phyloP scores from a whole-genome alignment of 2,888 invertebrate species.

The Cheiracanthium punctorium region DNA sequence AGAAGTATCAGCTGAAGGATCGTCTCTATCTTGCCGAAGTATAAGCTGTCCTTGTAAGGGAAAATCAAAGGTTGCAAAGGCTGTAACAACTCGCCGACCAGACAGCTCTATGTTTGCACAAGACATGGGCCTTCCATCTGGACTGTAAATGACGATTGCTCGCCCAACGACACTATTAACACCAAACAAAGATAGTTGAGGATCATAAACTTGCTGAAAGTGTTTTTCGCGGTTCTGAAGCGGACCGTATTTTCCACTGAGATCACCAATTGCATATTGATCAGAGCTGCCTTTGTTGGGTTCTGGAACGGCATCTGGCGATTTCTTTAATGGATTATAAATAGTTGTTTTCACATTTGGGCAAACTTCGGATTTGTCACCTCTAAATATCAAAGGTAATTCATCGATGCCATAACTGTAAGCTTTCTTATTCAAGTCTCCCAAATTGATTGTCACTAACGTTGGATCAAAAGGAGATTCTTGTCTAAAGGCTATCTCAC shows the following conservation, averaged over 20 bases:
- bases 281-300: conserved; percentile 86
- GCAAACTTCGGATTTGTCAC: conserved; percentile 77
- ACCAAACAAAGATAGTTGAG: conserved; percentile 89
- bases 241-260: conserved; percentile 85
- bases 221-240: conserved; percentile 70
- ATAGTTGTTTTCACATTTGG: conserved; percentile 82
- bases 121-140: conserved; percentile 73
- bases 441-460: conserved; percentile 78
- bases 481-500: conserved; percentile 71
- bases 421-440: conserved; percentile 63
- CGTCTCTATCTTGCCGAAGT: conserved; percentile 81
- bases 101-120: conserved; percentile 77
- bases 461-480: conserved; percentile 72
- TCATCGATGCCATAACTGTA: conserved; percentile 73
- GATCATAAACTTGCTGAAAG: conserved; percentile 79
- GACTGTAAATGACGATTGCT: conserved; percentile 83
- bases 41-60: conserved; percentile 90
- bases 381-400: conserved; percentile 71
- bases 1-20: conserved; percentile 89
- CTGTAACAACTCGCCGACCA: conserved; percentile 82
- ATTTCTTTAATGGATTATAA: conserved; percentile 83
- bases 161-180: conserved; percentile 86
- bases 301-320: conserved; percentile 77
- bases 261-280: conserved; percentile 91
- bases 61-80: conserved; percentile 88